phyloP scores from a whole-genome alignment of 2,797 vertebrate genomes.

The Anas bernieri region DNA sequence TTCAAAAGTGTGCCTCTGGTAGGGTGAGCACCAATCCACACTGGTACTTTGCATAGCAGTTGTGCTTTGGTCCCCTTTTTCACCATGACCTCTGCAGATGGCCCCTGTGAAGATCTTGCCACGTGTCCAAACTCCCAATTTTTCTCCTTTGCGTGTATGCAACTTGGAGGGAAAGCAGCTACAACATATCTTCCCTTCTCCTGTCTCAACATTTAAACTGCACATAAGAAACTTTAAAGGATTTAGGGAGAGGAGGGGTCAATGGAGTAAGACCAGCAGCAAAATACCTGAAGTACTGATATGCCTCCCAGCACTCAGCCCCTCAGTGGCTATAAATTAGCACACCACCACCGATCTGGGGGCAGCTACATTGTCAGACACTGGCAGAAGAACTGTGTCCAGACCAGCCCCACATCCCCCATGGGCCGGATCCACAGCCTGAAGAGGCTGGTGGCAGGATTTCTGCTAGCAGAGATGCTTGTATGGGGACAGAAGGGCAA shows the following conservation, averaged over 20 bases:
- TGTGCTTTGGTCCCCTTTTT: neutral
- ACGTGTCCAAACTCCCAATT: neutral
- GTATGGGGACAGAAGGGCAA: rapidly evolving
- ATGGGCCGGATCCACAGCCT: neutral
- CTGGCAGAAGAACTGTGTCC: neutral
- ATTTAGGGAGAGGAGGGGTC: neutral
- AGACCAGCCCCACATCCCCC: rapidly evolving
- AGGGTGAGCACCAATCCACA: neutral
- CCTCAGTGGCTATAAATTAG: neutral
- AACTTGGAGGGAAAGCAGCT: neutral
- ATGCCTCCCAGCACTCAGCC: neutral
- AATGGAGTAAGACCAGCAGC: rapidly evolving
- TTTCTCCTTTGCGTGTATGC: neutral
- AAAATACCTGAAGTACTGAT: neutral
- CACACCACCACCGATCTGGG: rapidly evolving
- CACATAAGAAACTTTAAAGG: neutral
- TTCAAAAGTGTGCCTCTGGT: neutral
- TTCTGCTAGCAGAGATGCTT: rapidly evolving
- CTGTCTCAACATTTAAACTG: neutral
- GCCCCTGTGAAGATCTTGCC: neutral
- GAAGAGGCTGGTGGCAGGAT: neutral
- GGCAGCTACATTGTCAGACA: neutral
- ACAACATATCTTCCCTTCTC: neutral
- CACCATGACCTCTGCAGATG: neutral
- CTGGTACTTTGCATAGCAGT: too few relatives aligned